Conservation (phyloP, 2,113 vertebrate species). For the Sminthopsis crassicaudata region DNA sequence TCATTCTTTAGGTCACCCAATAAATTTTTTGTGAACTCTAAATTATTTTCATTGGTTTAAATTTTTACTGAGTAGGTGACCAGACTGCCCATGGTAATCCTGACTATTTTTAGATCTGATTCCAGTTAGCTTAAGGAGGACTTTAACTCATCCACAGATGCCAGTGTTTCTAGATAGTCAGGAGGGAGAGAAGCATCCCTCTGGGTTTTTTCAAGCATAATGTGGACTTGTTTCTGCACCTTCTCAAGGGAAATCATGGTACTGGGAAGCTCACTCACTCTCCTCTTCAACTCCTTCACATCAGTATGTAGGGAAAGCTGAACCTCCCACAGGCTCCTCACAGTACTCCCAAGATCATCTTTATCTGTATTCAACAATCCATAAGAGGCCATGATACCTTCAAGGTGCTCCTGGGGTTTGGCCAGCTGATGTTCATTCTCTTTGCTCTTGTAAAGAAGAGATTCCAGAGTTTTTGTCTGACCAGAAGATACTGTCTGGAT, state of each 20-base stretch:
- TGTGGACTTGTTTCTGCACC: slow-evolving; percentile 80
- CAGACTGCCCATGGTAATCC: slow-evolving; percentile 86
- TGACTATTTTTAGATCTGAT: slow-evolving; percentile 89
- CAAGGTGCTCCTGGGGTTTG: slow-evolving; percentile 71
- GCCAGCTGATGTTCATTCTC: slow-evolving; percentile 82
- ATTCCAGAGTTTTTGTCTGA: slow-evolving; percentile 82
- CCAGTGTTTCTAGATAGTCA: slow-evolving; percentile 81
- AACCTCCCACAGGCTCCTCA: slow-evolving; percentile 81
- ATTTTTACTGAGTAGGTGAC: slow-evolving; percentile 89
- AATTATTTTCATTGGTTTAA: slow-evolving; percentile 88
- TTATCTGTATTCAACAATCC: slow-evolving; percentile 48
- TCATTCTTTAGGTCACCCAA: slow-evolving; percentile 87
- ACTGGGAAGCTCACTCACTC: slow-evolving; percentile 84
- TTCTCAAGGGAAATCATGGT: slow-evolving; percentile 74
- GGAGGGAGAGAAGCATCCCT: slow-evolving; percentile 64
- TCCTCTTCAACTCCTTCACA: slow-evolving; percentile 81
- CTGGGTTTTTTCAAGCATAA: slow-evolving; percentile 79
- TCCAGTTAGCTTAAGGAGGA: slow-evolving; percentile 85
- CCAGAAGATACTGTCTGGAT: slow-evolving; percentile 71
- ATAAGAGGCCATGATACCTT: slow-evolving; percentile 59
- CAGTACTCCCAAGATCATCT: slow-evolving; percentile 61
- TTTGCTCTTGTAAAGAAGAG: slow-evolving; percentile 83
- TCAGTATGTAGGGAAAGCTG: slow-evolving; percentile 80
- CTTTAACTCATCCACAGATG: slow-evolving; percentile 82
- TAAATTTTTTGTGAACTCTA: slow-evolving; percentile 86